phyloP scores from a whole-genome alignment of 1,140 invertebrate species.

The Caenorhabditis elegans region DNA sequence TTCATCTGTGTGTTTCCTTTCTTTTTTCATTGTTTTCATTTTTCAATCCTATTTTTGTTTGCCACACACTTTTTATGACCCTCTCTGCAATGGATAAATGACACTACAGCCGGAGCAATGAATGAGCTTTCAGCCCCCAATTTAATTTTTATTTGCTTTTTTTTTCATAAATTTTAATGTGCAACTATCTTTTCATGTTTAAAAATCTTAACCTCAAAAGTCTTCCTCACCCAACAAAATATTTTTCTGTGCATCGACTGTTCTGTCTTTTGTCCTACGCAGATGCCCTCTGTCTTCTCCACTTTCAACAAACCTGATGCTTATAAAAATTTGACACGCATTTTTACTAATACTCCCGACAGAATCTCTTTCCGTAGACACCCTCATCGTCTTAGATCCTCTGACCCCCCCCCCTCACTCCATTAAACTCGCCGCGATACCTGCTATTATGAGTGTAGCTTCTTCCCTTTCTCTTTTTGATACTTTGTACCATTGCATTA shows the following conservation, averaged over 20 bases:
- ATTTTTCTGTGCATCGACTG: background rate
- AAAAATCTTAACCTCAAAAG: background rate
- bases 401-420: too few species aligned
- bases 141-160: background rate
- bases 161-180: too few species aligned
- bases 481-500: slow-evolving; percentile 7
- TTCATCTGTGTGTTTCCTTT: too few species aligned
- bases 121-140: background rate
- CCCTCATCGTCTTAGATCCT: slow-evolving; percentile 11
- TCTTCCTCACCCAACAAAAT: background rate
- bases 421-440: background rate
- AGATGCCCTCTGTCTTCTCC: background rate
- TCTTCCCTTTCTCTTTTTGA: background rate
- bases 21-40: background rate
- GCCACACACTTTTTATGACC: background rate
- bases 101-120: background rate
- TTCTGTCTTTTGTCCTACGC: slow-evolving; percentile 6
- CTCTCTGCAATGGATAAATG: slow-evolving; percentile 4
- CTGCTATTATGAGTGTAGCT: background rate
- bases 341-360: slow-evolving; percentile 19
- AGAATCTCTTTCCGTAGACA: slow-evolving; percentile 24
- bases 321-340: slow-evolving; percentile 13
- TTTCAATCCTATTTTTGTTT: background rate
- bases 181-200: slow-evolving; percentile 18
- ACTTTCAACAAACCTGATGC: slow-evolving; percentile 7